Conservation (phyloP, 2,797 vertebrate genomes). For the Enteromius argenteus region DNA sequence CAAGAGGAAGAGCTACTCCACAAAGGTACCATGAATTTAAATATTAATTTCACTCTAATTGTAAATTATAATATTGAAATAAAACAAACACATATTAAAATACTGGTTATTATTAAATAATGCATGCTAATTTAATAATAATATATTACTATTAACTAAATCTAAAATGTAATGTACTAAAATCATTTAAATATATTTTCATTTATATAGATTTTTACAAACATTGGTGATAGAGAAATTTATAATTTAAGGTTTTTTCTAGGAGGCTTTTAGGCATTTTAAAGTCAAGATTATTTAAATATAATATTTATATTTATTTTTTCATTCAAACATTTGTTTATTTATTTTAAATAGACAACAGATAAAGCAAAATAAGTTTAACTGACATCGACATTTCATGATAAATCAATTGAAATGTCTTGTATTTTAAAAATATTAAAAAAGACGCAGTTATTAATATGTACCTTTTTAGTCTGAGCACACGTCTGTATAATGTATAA, state of each 20-base stretch:
- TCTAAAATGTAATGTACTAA: background rate
- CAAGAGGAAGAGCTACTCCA: slow-evolving; percentile 21
- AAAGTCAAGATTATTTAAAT: background rate
- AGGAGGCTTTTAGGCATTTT: background rate
- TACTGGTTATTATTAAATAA: background rate
- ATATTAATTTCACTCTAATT: background rate
- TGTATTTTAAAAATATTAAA: background rate
- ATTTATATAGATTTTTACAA: background rate
- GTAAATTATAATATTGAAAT: background rate
- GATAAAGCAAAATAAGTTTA: background rate
- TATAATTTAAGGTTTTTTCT: background rate
- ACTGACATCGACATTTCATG: background rate
- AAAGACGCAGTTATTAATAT: background rate
- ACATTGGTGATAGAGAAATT: background rate
- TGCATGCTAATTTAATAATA: background rate
- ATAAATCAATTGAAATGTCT: background rate
- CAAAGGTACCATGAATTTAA: slow-evolving; percentile 18
- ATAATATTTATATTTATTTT: background rate
- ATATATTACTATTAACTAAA: background rate
- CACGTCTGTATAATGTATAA: background rate
- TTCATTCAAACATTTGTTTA: background rate
- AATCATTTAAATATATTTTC: background rate
- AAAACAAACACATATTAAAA: background rate
- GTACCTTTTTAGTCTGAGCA: background rate
- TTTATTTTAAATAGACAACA: background rate